Percentiles rank a stretch among this genome's conserved stretches.
Evolutionary conservation across 2,888 invertebrate genomes (phyloP).

Genomic region (Pandemis cinnamomeana): DNA sequence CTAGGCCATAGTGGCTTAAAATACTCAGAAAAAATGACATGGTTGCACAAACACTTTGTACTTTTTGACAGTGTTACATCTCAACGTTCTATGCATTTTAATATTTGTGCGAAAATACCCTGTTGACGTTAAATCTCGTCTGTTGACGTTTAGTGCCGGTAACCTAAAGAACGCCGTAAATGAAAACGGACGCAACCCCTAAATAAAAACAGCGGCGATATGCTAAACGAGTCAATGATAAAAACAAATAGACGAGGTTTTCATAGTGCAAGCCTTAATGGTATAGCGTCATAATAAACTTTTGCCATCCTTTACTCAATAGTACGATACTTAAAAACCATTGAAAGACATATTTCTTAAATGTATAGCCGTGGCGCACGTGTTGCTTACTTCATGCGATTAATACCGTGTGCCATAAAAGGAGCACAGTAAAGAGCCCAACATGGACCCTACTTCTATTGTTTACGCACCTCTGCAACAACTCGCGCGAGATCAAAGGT

Average conservation of each 20-base stretch:
- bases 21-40: no score
- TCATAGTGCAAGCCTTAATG: no score
- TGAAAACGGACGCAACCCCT: no score
- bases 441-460: constrained; percentile 48
- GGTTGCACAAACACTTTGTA: no score
- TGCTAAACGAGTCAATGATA: neutral
- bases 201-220: no score
- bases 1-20: no score
- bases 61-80: no score
- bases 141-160: no score
- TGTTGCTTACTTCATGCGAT: constrained; percentile 9
- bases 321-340: neutral
- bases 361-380: neutral
- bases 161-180: neutral
- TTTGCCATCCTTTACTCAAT: neutral
- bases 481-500: constrained; percentile 67
- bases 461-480: constrained; percentile 52
- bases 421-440: constrained; percentile 35
- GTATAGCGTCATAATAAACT: neutral
- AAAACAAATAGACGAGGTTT: no score
- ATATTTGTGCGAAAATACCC: no score
- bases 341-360: neutral
- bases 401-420: constrained; percentile 32
- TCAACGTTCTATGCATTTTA: no score
- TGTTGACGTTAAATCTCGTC: no score